These are phyloP conservation scores for Eubasilissa splendida DNA, from an alignment of 2,888 invertebrate species.

Conservation along the genomic window DNA sequence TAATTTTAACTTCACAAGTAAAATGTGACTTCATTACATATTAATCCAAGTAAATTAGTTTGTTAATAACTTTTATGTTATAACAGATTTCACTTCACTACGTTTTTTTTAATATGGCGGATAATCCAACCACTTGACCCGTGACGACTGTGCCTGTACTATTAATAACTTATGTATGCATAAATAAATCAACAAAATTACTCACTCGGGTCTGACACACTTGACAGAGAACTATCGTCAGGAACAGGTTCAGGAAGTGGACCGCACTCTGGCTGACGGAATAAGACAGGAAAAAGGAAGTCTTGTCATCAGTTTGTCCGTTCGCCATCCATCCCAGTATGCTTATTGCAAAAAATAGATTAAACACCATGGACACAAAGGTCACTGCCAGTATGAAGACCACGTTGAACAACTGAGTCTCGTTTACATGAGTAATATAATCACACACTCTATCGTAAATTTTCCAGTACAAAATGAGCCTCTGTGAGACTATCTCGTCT, in stretches of 20 bases:
- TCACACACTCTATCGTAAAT: conserved; percentile 8
- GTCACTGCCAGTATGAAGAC: neutral
- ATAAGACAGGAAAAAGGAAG: neutral
- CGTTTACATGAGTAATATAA: neutral
- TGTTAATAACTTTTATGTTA: no score
- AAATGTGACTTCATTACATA: no score
- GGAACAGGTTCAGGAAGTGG: conserved; percentile 6
- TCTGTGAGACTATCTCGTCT: neutral
- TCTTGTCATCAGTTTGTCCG: neutral
- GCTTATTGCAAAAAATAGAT: neutral
- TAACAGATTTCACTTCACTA: no score
- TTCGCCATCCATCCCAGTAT: neutral
- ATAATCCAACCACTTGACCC: no score
- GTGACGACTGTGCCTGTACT: no score
- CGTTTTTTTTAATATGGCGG: no score
- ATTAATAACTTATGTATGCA: neutral
- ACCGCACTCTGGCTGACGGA: neutral
- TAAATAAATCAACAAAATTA: neutral
- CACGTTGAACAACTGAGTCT: neutral
- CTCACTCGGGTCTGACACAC: conserved; percentile 3
- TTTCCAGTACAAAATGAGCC: conserved; percentile 1
- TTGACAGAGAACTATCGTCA: neutral
- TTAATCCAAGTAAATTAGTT: no score
- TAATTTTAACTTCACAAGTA: no score
- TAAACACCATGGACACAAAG: neutral